These are phyloP conservation scores for Lepidotrigona ventralis DNA, from an alignment of 1,140 invertebrate genomes.

Conservation along the genomic window DNA sequence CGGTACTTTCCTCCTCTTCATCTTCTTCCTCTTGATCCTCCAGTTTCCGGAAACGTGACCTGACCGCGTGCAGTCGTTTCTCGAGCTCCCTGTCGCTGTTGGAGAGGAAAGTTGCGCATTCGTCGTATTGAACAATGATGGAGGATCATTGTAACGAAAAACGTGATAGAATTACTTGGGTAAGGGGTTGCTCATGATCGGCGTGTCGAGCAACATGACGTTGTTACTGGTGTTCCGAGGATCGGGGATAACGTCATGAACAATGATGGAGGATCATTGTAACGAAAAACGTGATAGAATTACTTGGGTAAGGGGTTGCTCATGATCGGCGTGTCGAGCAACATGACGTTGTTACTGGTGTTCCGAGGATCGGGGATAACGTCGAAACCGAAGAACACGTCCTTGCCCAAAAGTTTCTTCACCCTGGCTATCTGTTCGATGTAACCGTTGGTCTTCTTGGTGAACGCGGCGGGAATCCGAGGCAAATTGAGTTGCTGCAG, in stretches of 20 bases:
- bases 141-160: constrained; percentile 40
- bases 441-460: constrained; percentile 81
- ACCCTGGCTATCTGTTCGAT: constrained; percentile 82
- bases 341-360: constrained; percentile 82
- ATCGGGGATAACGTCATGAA: constrained; percentile 82
- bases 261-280: constrained; percentile 12
- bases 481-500: constrained; percentile 82
- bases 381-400: constrained; percentile 85
- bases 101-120: not conserved
- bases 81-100: constrained; percentile 72
- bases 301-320: constrained; percentile 85
- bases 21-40: constrained; percentile 62
- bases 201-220: constrained; percentile 83
- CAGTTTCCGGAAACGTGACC: constrained; percentile 51
- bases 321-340: constrained; percentile 83
- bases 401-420: constrained; percentile 83
- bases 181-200: constrained; percentile 82
- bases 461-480: constrained; percentile 81
- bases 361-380: constrained; percentile 85
- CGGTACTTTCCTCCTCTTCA: not conserved
- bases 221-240: constrained; percentile 84
- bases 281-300: constrained; percentile 31
- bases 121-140: not conserved
- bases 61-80: constrained; percentile 62
- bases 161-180: constrained; percentile 81